Conservation (phyloP, 2,888 invertebrate genomes). For the Trichopoda pennipes region DNA sequence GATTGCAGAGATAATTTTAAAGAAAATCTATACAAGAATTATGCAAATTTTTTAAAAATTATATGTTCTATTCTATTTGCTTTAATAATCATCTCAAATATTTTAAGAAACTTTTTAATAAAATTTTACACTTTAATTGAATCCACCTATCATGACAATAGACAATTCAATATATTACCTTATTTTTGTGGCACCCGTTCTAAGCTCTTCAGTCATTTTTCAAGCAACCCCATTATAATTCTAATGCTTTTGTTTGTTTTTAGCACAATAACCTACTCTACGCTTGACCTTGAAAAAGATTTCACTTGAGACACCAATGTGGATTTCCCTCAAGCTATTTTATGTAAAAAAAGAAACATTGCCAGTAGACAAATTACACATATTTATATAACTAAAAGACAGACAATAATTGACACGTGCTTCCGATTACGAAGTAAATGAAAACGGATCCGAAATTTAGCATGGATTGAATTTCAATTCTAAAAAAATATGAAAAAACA, state of each 20-base stretch:
- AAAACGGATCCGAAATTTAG: constrained; percentile 55
- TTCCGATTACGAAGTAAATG: constrained; percentile 74
- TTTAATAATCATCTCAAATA: too few species aligned
- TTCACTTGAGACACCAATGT: neutral
- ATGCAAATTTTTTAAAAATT: too few species aligned
- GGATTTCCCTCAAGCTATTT: constrained; percentile 1
- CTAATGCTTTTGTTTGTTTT: constrained; percentile 5
- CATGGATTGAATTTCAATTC: constrained; percentile 59
- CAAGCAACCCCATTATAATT: neutral
- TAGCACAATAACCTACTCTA: constrained; percentile 64
- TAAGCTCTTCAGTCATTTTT: constrained; percentile 2
- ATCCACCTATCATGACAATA: too few species aligned
- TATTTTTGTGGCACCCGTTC: neutral
- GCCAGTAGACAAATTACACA: constrained; percentile 40
- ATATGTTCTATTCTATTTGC: too few species aligned
- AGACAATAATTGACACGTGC: constrained; percentile 77
- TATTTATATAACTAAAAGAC: constrained; percentile 34
- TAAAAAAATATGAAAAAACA: neutral
- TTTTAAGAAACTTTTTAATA: too few species aligned
- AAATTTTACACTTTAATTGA: too few species aligned
- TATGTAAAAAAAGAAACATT: constrained; percentile 11
- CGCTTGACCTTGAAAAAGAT: constrained; percentile 39
- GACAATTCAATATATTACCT: too few species aligned
- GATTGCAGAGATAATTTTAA: too few species aligned
- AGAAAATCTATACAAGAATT: too few species aligned